Evolutionary conservation across 2,797 vertebrate genomes (phyloP).

Genomic region (Acipenser ruthenus): DNA sequence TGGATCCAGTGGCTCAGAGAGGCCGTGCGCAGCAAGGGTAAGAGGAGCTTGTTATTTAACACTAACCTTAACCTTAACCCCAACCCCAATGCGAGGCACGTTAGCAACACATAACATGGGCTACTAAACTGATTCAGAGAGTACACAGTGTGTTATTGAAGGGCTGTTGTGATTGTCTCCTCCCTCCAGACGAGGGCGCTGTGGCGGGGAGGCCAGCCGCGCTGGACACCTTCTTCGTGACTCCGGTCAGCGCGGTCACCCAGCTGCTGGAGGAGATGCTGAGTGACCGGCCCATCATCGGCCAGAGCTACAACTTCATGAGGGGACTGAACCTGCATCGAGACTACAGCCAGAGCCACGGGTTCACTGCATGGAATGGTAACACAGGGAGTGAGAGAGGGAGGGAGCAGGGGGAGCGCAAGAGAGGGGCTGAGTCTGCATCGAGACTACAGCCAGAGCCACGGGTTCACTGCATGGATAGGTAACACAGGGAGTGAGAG

Average conservation of each 20-base stretch:
- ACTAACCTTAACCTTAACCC: too few species aligned
- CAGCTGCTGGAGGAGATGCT: slow-evolving; percentile 53
- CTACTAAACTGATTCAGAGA: too few species aligned
- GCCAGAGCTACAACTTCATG: slow-evolving; percentile 68
- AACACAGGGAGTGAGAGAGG: slow-evolving; percentile 4
- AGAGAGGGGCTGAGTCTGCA: not conserved
- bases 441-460: not conserved
- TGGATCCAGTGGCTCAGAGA: slow-evolving; percentile 52
- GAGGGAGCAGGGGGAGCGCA: not conserved
- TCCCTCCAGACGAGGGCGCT: slow-evolving; percentile 13
- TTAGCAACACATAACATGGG: too few species aligned
- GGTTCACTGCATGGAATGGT: slow-evolving; percentile 58
- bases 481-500: too few species aligned
- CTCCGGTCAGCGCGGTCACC: slow-evolving; percentile 37
- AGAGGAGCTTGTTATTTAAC: not conserved
- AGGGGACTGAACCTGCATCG: slow-evolving; percentile 65
- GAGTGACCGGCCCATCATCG: slow-evolving; percentile 55
- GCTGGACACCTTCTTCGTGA: slow-evolving; percentile 29
- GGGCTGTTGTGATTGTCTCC: not conserved
- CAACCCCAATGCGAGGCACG: too few species aligned
- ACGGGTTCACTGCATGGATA: not conserved
- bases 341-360: slow-evolving; percentile 45
- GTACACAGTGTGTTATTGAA: too few species aligned
- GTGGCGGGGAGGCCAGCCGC: not conserved
- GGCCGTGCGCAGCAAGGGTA: slow-evolving; percentile 46